Evolutionary conservation across 2,797 vertebrate genomes (phyloP).

Genomic region (Caiman crocodilus): DNA sequence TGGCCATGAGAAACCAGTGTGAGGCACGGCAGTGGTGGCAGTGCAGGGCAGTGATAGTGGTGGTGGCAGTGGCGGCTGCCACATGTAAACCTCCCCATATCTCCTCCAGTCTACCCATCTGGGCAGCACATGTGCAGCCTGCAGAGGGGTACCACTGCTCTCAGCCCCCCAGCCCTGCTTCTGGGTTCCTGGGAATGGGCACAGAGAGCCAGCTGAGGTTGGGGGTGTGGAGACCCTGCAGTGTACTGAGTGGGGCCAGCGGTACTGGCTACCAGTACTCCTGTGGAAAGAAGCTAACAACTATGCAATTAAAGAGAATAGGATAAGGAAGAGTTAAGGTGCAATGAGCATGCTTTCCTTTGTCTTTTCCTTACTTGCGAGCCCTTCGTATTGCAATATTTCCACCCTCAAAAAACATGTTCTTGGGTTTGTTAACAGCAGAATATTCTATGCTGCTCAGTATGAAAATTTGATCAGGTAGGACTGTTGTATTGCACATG

Average conservation of each 20-base stretch:
- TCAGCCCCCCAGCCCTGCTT: too few species aligned
- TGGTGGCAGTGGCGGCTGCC: too few species aligned
- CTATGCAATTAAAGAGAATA: background rate
- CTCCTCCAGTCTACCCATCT: too few species aligned
- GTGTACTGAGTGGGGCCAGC: background rate
- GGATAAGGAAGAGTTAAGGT: slow-evolving; percentile 24
- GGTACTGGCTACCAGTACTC: fast-evolving
- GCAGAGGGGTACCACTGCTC: too few species aligned
- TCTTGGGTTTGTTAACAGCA: background rate
- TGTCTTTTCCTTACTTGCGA: background rate
- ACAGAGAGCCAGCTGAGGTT: too few species aligned
- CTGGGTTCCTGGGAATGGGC: too few species aligned
- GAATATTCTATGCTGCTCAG: background rate
- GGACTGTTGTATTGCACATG: background rate
- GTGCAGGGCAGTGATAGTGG: too few species aligned
- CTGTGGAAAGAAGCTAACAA: background rate
- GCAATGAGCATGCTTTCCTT: background rate
- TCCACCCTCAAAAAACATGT: background rate
- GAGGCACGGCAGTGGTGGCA: too few species aligned
- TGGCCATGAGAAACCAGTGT: too few species aligned
- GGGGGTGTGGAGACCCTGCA: fast-evolving
- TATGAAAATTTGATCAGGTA: background rate
- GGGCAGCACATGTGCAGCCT: too few species aligned
- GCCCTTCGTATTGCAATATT: background rate
- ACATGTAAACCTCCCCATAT: too few species aligned